Evolutionary conservation across 2,888 invertebrate species (phyloP).

Genomic region (Chrysomela aeneicollis): DNA sequence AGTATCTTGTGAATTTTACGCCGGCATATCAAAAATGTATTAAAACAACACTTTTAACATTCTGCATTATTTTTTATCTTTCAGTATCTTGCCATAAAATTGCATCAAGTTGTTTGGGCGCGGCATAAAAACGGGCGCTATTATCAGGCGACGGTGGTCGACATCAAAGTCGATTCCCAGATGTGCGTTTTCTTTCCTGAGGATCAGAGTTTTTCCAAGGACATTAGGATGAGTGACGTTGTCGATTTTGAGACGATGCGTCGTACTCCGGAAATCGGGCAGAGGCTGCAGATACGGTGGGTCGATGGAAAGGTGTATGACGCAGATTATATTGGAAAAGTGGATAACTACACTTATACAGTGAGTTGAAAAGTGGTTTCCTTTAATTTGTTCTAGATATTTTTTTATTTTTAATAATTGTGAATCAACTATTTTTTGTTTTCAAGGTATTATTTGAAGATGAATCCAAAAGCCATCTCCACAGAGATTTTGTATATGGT

Average conservation of each 20-base stretch:
- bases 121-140: slow-evolving; percentile 69
- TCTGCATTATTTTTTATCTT: slow-evolving; percentile 5
- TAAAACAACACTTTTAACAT: neutral
- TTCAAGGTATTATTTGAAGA: slow-evolving; percentile 65
- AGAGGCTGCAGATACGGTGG: slow-evolving; percentile 66
- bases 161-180: slow-evolving; percentile 62
- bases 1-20: too few relatives aligned
- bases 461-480: slow-evolving; percentile 61
- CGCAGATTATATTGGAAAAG: slow-evolving; percentile 62
- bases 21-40: too few relatives aligned
- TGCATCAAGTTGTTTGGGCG: slow-evolving; percentile 66
- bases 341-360: slow-evolving; percentile 58
- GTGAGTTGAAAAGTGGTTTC: too few relatives aligned
- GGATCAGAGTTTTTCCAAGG: slow-evolving; percentile 67
- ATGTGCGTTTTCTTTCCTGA: slow-evolving; percentile 71
- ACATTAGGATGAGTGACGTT: slow-evolving; percentile 65
- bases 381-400: neutral
- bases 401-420: neutral
- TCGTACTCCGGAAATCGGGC: slow-evolving; percentile 61
- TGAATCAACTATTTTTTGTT: slow-evolving; percentile 23
- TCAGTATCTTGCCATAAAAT: slow-evolving; percentile 27
- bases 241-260: slow-evolving; percentile 55
- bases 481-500: slow-evolving; percentile 65
- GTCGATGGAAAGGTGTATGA: slow-evolving; percentile 63
- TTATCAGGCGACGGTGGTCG: slow-evolving; percentile 65